phyloP scores from a whole-genome alignment of 1,140 invertebrate species.

The Tetramorium simillimum region DNA sequence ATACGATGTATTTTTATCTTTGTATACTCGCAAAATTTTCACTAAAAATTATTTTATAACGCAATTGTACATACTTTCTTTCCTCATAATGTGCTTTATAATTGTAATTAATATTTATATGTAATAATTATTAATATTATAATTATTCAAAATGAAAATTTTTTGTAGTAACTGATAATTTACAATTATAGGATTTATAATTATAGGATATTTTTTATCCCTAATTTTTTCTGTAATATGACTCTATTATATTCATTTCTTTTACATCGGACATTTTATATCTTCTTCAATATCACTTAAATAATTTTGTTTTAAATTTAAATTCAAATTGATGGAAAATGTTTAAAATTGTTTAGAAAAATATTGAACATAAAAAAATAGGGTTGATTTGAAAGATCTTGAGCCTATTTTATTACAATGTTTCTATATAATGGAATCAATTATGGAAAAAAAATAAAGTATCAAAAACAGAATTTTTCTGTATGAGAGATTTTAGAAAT shows the following conservation, averaged over 20 bases:
- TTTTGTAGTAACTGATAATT: not conserved
- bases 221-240: not conserved
- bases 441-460: no score
- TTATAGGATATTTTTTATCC: not conserved
- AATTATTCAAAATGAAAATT: not conserved
- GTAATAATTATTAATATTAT: not conserved
- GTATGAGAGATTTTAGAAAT: no score
- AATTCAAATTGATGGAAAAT: not conserved
- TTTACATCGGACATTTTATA: not conserved
- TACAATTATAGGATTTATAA: not conserved
- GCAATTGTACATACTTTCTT: not conserved
- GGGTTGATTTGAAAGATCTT: not conserved
- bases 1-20: constrained; percentile 81
- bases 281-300: not conserved
- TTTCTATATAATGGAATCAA: no score
- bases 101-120: not conserved
- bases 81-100: not conserved
- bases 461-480: no score
- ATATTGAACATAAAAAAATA: not conserved
- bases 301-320: not conserved
- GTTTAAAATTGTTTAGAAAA: not conserved
- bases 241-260: not conserved
- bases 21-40: constrained; percentile 86
- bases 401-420: no score
- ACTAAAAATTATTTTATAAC: constrained; percentile 78